Evolutionary conservation across 1,140 invertebrate species (phyloP), one percentile per base, ranked within the genome.

Genomic region (Lucilia sericata): DNA sequence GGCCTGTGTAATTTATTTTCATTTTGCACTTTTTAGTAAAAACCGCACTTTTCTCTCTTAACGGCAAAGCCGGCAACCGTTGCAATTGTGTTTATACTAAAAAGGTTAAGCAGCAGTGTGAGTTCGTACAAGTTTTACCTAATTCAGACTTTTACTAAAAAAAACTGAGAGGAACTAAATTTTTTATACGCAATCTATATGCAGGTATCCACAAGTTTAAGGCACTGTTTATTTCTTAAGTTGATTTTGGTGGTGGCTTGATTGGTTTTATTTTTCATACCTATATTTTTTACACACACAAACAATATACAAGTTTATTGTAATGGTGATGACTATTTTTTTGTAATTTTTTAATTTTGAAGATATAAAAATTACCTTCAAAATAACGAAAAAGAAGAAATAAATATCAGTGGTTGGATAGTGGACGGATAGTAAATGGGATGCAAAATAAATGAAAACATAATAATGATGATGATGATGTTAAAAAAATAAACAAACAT

Each of bases 321-420:
- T 60, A 60, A 70, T 70, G n/a, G 19, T 70, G 65, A 21, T 70
- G 55, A n/a, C 55, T 60, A 60, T 17, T 9, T 70, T 30, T 30
- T 30, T 30, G 1, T 30, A 30, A 30, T 2, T 30, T 30, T 30
- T 70, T 70, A 21, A 10, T 25, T 70, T 70, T 70, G 65, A 70
- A 21, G 19, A 70, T 70, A 70, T n/a, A 70, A 70, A 70, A 70
- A 70, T 70, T 70, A 70, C 65, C 65, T 70, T 70, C 65, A 70
- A 70, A 70, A 21, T 5, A 70, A 70, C 19, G 9, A 21, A 70
- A 65, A 70, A 21, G 19, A 70, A 19, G 3, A 70, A 70, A 21
- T 10, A 70, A 21, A 70, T 70, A 70, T n/a, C 55, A 60, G 0
- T 60, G 17, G 14, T 14, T 60, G 55, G 55, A 60, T 60, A 30